Conservation (phyloP, 2,113 vertebrate genomes). For the Alaudala cheleensis region DNA sequence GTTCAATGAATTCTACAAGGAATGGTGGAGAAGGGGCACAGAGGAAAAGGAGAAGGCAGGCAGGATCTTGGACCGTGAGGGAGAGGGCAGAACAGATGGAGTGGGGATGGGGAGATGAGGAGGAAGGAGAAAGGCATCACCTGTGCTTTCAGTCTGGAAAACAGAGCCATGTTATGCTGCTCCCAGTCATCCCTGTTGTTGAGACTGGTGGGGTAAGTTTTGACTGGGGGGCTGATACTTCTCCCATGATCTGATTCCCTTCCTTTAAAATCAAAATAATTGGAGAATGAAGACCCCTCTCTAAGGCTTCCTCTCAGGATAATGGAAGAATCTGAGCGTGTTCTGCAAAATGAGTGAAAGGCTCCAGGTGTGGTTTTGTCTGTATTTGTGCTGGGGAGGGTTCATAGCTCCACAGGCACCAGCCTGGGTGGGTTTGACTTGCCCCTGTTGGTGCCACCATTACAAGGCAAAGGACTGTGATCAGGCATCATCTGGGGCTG, state of each 20-base stretch:
- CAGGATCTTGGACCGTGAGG: neutral
- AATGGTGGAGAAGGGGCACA: neutral
- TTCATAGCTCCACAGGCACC: neutral
- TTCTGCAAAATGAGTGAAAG: neutral
- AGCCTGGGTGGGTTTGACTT: neutral
- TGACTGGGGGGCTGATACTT: neutral
- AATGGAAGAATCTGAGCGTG: neutral
- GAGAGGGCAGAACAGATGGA: neutral
- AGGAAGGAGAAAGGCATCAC: neutral
- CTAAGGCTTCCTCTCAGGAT: neutral
- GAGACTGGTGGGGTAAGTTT: neutral
- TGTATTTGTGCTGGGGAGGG: neutral
- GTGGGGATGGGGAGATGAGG: neutral
- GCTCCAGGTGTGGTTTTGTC: neutral
- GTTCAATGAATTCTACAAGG: neutral
- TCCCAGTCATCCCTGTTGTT: neutral
- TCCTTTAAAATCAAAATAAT: neutral
- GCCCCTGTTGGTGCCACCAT: neutral
- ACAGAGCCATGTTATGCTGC: rapidly evolving
- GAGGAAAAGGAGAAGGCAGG: neutral
- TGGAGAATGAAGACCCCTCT: neutral
- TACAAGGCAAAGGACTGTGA: neutral
- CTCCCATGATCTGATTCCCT: neutral
- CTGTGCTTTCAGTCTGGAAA: neutral
- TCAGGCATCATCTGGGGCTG: neutral